Conservation (phyloP, 2,113 vertebrate genomes). For the Hyaena hyaena region DNA sequence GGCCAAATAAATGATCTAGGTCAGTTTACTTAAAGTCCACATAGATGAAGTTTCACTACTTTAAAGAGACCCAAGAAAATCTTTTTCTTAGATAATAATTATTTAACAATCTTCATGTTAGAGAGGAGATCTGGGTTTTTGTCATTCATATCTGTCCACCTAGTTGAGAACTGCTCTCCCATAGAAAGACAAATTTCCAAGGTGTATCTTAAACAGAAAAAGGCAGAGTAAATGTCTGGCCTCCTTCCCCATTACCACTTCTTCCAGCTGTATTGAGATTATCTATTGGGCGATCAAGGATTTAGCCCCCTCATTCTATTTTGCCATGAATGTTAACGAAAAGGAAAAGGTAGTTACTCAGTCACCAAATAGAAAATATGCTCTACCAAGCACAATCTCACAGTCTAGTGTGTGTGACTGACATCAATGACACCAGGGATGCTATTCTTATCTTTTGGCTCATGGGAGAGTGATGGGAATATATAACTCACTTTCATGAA, state of each 20-base stretch:
- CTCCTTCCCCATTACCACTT: accelerated
- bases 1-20: not conserved
- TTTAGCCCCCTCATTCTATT: not conserved
- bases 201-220: not conserved
- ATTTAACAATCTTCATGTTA: not conserved
- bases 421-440: accelerated
- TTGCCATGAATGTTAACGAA: not conserved
- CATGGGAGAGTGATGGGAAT: not conserved
- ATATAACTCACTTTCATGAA: not conserved
- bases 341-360: not conserved
- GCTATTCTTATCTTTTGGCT: not conserved
- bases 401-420: not conserved
- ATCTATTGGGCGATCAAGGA: not conserved
- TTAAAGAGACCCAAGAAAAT: not conserved
- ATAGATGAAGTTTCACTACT: not conserved
- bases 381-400: not conserved
- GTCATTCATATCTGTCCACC: not conserved
- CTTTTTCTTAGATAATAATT: not conserved
- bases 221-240: not conserved
- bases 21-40: not conserved
- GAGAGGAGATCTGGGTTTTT: no score
- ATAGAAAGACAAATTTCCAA: not conserved
- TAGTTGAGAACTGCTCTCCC: not conserved
- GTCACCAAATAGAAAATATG: not conserved
- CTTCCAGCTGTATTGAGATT: not conserved